These are phyloP conservation scores for Numenius phaeopus DNA, from an alignment of 2,797 vertebrate genomes.

Conservation along the genomic window DNA sequence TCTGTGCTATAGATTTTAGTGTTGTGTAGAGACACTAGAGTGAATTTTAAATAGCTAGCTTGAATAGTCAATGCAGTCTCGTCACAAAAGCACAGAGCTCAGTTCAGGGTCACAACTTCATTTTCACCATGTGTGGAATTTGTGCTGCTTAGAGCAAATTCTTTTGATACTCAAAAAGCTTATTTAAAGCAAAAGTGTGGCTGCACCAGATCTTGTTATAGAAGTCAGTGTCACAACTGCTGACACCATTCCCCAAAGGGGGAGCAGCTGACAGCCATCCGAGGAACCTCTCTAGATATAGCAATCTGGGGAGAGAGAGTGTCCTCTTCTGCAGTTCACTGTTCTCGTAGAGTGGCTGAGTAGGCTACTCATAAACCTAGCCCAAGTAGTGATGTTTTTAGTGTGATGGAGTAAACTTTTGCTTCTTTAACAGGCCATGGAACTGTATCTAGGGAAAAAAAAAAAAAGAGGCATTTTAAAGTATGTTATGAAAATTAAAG, in stretches of 20 bases:
- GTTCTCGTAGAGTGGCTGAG: background rate
- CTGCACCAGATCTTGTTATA: background rate
- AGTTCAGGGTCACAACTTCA: background rate
- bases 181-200: background rate
- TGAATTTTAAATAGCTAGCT: background rate
- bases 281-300: background rate
- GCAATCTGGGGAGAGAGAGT: background rate
- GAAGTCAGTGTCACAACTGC: background rate
- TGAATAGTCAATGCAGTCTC: background rate
- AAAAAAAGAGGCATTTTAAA: background rate
- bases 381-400: background rate
- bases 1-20: background rate
- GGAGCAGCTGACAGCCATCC: background rate
- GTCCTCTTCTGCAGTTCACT: background rate
- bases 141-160: background rate
- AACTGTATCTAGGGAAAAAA: background rate
- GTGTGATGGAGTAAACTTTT: background rate
- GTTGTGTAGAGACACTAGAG: background rate
- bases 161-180: background rate
- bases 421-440: background rate
- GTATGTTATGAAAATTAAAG: conserved; percentile 14
- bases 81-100: background rate
- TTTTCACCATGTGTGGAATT: background rate
- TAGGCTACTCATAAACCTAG: background rate
- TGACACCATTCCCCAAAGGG: background rate